These are phyloP conservation scores for Phaonia tiefii DNA, from an alignment of 2,888 invertebrate genomes.

Conservation along the genomic window DNA sequence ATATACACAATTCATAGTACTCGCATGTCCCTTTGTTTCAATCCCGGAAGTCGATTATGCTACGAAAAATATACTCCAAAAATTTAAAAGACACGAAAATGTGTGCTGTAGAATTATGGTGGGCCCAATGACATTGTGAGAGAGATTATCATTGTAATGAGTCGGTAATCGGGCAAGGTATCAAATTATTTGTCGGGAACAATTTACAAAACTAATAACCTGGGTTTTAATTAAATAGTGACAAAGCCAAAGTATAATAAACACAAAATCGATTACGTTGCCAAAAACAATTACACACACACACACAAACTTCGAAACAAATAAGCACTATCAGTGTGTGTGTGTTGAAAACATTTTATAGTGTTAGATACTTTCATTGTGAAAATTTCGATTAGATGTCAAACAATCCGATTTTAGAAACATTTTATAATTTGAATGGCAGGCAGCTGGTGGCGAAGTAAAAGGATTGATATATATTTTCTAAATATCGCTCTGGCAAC, in stretches of 20 bases:
- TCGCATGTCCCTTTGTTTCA: neutral
- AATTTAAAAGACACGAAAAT: constrained; percentile 32
- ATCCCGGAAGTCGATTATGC: neutral
- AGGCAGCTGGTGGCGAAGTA: neutral
- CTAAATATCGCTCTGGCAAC: constrained; percentile 22
- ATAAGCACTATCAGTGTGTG: constrained; percentile 2
- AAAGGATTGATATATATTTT: constrained; percentile 13
- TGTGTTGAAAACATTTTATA: constrained; percentile 3
- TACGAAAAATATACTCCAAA: neutral
- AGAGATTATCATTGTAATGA: neutral
- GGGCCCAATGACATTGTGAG: neutral
- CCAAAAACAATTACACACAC: constrained; percentile 22
- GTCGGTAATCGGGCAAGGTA: neutral
- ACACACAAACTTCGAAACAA: neutral
- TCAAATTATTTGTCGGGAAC: constrained; percentile 22
- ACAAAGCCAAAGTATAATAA: constrained; percentile 54
- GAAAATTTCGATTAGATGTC: constrained; percentile 55
- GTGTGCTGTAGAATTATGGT: constrained; percentile 30
- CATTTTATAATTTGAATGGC: constrained; percentile 11
- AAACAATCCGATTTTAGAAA: constrained; percentile 56
- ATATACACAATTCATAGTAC: neutral
- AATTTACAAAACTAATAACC: constrained; percentile 55
- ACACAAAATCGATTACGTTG: constrained; percentile 58
- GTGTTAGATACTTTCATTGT: constrained; percentile 43
- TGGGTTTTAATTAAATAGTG: constrained; percentile 63